phyloP scores from a whole-genome alignment of 2,888 invertebrate species.

The Pandemis heparana region DNA sequence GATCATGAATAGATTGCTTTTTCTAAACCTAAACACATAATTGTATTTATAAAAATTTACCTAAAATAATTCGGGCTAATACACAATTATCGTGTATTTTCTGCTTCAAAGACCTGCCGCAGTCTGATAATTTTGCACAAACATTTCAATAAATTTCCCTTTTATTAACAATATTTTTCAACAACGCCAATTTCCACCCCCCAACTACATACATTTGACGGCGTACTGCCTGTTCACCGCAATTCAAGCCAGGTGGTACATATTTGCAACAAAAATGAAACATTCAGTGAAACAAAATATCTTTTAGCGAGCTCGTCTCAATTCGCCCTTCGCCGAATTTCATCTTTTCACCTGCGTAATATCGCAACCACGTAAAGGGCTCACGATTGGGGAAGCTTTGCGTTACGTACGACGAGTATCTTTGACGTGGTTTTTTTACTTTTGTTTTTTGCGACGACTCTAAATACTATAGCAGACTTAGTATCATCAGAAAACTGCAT shows the following conservation, averaged over 20 bases:
- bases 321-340: slow-evolving; percentile 41
- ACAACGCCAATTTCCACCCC: slow-evolving; percentile 4
- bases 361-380: slow-evolving; percentile 33
- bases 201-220: slow-evolving; percentile 27
- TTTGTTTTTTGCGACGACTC: not conserved
- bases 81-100: no score
- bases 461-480: not conserved
- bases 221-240: slow-evolving; percentile 29
- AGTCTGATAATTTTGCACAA: not conserved
- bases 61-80: no score
- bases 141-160: not conserved
- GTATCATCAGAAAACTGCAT: not conserved
- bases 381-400: slow-evolving; percentile 1
- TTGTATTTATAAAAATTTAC: no score
- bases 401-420: not conserved
- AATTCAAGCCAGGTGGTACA: slow-evolving; percentile 39
- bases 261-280: slow-evolving; percentile 43
- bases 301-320: slow-evolving; percentile 33
- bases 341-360: slow-evolving; percentile 43
- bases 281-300: slow-evolving; percentile 41
- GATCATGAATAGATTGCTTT: no score
- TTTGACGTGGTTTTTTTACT: slow-evolving; percentile 1
- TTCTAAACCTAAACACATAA: no score
- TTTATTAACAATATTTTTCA: slow-evolving; percentile 15
- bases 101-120: not conserved